Evolutionary conservation across 2,797 vertebrate species (phyloP).

Genomic region (Taeniopygia guttata): DNA sequence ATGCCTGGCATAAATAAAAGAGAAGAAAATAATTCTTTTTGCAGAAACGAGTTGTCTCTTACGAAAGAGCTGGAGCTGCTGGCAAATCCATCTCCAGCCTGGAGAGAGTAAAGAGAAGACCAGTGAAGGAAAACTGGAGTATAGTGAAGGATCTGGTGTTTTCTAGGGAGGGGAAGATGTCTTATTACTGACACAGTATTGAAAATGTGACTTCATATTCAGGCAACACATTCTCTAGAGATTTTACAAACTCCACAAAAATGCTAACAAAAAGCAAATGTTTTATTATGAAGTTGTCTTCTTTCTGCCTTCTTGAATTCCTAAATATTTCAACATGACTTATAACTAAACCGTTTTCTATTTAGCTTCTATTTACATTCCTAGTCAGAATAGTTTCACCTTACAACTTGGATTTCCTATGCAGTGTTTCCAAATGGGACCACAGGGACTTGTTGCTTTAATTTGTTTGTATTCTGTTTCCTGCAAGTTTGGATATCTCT

Average conservation of each 20-base stretch:
- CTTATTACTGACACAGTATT: neutral
- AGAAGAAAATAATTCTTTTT: neutral
- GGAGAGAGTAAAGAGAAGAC: neutral
- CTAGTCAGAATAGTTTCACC: neutral
- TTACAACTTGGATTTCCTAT: neutral
- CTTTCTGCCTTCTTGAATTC: neutral
- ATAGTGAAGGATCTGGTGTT: neutral
- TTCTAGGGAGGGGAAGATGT: neutral
- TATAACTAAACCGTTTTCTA: neutral
- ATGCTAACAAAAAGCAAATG: neutral
- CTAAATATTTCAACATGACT: neutral
- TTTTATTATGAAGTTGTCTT: neutral
- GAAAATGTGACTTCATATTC: neutral
- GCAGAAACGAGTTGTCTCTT: neutral
- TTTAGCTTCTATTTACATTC: neutral
- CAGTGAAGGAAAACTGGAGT: neutral
- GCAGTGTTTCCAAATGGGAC: neutral
- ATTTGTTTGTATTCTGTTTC: conserved; percentile 35
- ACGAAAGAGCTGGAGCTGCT: neutral
- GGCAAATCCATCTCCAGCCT: neutral
- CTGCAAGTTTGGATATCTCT: neutral
- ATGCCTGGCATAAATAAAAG: neutral
- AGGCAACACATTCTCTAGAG: neutral
- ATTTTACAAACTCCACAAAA: neutral
- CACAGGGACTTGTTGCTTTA: neutral